Base-by-base conservation (phyloP, 2,797 vertebrate species). In the Emydoidea blandingii region DNA sequence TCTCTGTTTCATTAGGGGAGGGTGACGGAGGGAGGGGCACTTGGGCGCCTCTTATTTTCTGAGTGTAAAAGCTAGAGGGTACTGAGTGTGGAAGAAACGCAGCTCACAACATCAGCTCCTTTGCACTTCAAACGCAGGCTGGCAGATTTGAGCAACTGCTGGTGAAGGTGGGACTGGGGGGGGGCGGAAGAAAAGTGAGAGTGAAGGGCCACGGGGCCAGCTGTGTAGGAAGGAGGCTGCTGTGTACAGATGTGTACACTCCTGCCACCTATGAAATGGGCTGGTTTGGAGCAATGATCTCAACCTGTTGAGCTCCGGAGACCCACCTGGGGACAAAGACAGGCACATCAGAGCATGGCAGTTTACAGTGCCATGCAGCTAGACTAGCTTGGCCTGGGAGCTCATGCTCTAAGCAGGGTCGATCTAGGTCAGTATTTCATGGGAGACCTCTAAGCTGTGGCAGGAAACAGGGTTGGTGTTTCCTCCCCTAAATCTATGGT, bases 351-450 rank as follows among this genome's bases (percentile, higher is more conserved):
- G 25, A 29, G 31, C n/a, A 37, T 37, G 68, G 68, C 68, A 78
- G 53, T 49, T 92, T 0, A 0, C 12, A 0, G 0, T 72, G 89
- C 59, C 85, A 2, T 0, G 79, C 91, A 85, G 92, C 49, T 59
- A 25, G 7, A 18, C 78, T 74, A 91, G 87, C 76, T 12, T 52
- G 25, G 50, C 86, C 79, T 0, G 23, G 21, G 0, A 59, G 81
- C 52, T 86, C 1, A 0, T 4, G 62, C 0, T 1, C 2, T 2
- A 88, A 2, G 0, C 15, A 19, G 91, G 44, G 47, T 12, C 87
- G 74, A 91, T 86, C 14, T 88, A 37, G 96, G 87, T 91, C 91
- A 90, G 88, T 92, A 74, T 95, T 96, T 82, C 91, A 92, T 0
- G 0, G 62, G 72, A 80, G 62, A 88, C 88, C 18, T 59, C 54